Percentiles rank a stretch among this genome's conserved stretches.
phyloP scores from a whole-genome alignment of 2,113 vertebrate species.

The Ageneiosus marmoratus region DNA sequence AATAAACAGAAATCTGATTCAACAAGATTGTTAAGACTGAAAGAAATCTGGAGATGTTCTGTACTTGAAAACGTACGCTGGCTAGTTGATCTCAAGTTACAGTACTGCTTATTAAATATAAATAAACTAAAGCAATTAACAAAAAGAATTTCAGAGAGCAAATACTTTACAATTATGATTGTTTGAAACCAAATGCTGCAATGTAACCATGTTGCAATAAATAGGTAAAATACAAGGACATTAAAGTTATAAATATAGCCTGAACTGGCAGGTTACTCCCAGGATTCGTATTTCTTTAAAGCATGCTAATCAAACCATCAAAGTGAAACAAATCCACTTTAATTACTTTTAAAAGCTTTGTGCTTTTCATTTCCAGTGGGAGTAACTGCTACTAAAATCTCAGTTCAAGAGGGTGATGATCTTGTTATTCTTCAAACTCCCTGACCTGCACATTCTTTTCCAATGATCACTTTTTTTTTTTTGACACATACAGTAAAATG shows the following conservation, averaged over 20 bases:
- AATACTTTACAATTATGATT: constrained; percentile 30
- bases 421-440: constrained; percentile 50
- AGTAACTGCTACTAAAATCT: constrained; percentile 17
- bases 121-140: constrained; percentile 21
- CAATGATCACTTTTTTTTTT: constrained; percentile 49
- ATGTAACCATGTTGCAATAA: constrained; percentile 63
- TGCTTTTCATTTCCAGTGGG: constrained; percentile 38
- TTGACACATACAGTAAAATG: constrained; percentile 53
- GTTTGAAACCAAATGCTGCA: constrained; percentile 51
- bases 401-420: constrained; percentile 13
- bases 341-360: constrained; percentile 48
- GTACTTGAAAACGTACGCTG: neutral
- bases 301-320: constrained; percentile 61
- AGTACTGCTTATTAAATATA: constrained; percentile 22
- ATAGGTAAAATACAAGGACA: constrained; percentile 67
- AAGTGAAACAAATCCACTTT: constrained; percentile 41
- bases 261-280: constrained; percentile 56
- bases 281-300: constrained; percentile 53
- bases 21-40: constrained; percentile 27
- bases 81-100: constrained; percentile 4
- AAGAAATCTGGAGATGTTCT: constrained; percentile 18
- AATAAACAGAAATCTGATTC: constrained; percentile 37
- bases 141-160: neutral
- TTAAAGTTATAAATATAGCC: constrained; percentile 69
- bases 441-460: constrained; percentile 45